Base-by-base conservation (phyloP, 92 coral and sea anemone genomes). In the Siderastrea siderea region DNA sequence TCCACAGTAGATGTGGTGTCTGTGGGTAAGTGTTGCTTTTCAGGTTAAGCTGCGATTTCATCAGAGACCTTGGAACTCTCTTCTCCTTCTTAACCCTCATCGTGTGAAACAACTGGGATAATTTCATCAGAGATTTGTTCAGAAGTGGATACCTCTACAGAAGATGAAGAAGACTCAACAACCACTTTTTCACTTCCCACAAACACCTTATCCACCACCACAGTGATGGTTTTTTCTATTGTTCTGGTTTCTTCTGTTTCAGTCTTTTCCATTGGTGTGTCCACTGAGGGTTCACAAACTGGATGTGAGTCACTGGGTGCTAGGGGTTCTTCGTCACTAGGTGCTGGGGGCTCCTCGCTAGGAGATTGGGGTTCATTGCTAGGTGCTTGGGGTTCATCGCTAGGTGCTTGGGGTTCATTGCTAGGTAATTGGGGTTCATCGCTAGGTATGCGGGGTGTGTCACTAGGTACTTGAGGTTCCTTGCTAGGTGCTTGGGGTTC, bases 21-120 rank as follows among this genome's bases (percentile, higher is more conserved):
- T 15, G 88, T 45, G 15, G 89, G 16, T 11, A 74, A 63, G 74
- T 77, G 87, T 48, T 65, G 82, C 76, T 66, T 67, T 17, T 68
- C 77, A 44, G 77, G 5, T 57, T 44, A 59, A 38, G 66, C 57
- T 49, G 67, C 17, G 7, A 52, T 84, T n/a, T 38, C 77, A 45
- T 26, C 51, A n/a, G 63, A 43, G 46, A 84, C 53, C 38, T 38
- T 14, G 14, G 57, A 47, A 2, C 44, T 17, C 15, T 44, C 64
- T 69, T 69, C 38, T 44, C 14, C 44, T 68, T 52, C 73, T 45
- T 51, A 44, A 4, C 51, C 74, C 46, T 60, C 53, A 2, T 65
- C 79, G 2, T 17, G 58, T 48, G 79, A 71, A 83, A 57, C 87
- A 10, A 15, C 69, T 11, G 78, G 68, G 54, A n/a, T 17, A 7